Evolutionary conservation across 1,140 invertebrate genomes (phyloP), one percentile per base, ranked within the genome.

Genomic region (Orchesella cincta): DNA sequence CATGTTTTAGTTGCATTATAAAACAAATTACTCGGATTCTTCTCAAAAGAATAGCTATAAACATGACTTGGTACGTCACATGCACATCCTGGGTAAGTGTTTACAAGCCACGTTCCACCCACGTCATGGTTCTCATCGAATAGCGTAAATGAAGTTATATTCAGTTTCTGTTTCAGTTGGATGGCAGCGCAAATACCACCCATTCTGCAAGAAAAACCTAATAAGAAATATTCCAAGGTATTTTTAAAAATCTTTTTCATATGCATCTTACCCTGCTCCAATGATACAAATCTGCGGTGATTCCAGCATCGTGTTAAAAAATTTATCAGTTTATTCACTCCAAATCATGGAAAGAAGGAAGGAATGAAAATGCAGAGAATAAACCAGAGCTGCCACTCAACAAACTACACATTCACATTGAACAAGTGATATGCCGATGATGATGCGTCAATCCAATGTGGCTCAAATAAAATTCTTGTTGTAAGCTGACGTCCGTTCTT

Each of bases 51-150:
- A 23, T 67, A 73, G 28, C 36, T 70, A 34, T 81, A 81, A 18
- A 79, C 23, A 64, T 77, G 75, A 74, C 75, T 77, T 18, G 52
- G 76, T 18, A 79, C 67, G 34, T 81, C 77, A 57, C 77, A 81
- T n/a, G 77, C 79, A 78, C 76, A 74, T 31, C 79, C 79, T 8
- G 80, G 80, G 62, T 81, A 81, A 1, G 73, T 77, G 51, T 81
- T 79, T 0, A 39, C 36, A 31, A 77, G 64, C 80, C 80, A 81
- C 2, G 80, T 77, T 29, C 80, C 80, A 0, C 80, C 80, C 1
- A 81, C 73, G 31, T 79, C 78, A 0, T 28, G 3, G 33, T 79
- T 73, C 18, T 36, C 31, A 1, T 81, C 78, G 72, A 72, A 79
- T 0, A 79, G 35, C 26, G 78, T 79, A 64, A 78, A 75, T 14